Conservation (phyloP, 1,140 invertebrate species). For the Caerostris darwini region DNA sequence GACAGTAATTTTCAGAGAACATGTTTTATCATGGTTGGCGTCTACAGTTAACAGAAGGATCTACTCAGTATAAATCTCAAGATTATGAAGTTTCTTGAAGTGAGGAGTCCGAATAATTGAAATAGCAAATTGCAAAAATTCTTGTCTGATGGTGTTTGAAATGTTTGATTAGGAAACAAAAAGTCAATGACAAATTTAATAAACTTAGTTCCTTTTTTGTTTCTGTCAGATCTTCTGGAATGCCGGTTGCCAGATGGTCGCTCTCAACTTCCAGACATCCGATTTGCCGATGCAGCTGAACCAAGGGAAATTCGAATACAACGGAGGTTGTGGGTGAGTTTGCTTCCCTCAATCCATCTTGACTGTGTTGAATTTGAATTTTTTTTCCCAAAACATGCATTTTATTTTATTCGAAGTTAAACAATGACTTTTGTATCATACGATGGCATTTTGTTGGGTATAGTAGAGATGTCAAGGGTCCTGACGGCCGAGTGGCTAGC, state of each 20-base stretch:
- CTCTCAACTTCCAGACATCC: constrained; percentile 99
- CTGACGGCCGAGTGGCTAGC: too few species aligned
- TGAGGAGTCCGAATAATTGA: background rate
- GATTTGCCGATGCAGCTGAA: constrained; percentile 99
- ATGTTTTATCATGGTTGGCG: too few species aligned
- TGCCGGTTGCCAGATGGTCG: constrained; percentile 96
- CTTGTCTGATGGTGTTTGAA: background rate
- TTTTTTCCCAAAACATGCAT: too few species aligned
- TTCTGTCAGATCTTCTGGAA: constrained; percentile 87
- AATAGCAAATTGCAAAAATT: background rate
- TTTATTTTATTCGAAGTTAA: too few species aligned
- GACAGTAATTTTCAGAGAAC: too few species aligned
- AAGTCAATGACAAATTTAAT: background rate
- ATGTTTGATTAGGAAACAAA: too few species aligned
- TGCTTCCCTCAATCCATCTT: background rate
- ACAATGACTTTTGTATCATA: too few species aligned
- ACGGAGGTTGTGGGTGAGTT: constrained; percentile 91
- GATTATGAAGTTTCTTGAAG: background rate
- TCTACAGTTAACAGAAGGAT: too few species aligned
- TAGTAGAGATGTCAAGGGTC: too few species aligned
- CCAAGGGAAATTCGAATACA: constrained; percentile 98
- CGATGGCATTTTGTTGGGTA: too few species aligned
- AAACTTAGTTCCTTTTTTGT: background rate
- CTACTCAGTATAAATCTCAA: too few species aligned
- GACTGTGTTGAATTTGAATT: too few species aligned